Evolutionary conservation across 2,113 vertebrate species (phyloP), one percentile per base, ranked within the genome.

Genomic region (Podocnemis expansa): DNA sequence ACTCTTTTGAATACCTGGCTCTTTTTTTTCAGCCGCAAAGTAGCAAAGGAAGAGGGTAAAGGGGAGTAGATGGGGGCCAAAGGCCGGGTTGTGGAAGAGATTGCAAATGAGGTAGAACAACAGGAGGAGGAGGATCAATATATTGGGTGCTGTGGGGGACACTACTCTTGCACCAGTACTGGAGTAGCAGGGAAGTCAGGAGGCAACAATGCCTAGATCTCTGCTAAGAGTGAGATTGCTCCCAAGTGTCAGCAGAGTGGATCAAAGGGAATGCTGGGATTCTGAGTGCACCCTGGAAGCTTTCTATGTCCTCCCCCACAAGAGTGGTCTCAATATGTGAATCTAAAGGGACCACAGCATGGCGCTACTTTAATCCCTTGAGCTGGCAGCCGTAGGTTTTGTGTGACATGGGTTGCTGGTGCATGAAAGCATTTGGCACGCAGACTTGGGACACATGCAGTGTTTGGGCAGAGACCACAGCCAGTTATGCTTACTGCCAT

Each of bases 351-450:
- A 63, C 31, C 60, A 34, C 31, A 34, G 31, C 31, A 63, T 63
- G 60, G 31, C 8, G 31, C 31, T 34, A 29, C 31, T 63, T 63
- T 63, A 63, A 63, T 56, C 76, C 34, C 60, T 9, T 7, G 88
- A 90, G 93, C 78, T 83, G 90, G 7, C n/a, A 1, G 17, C 29
- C 63, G 45, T 3, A 29, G 80, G 21, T 56, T 82, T 85, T 43
- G 52, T 56, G 21, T 2, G 0, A 0, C 16, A 3, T 16, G 38
- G 27, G 3, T 3, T 21, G 47, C 7, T 49, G 47, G 47, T 49
- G 11, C 47, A 49, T 49, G 55, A 56, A 14, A 34, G 82, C 78
- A n/a, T 31, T 56, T 78, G 41, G 29, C 47, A 10, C 0, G 0
- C 54, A 29, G 3, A 52, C 63, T 10, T 24, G 49, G 43, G 80